Evolutionary conservation across 1,140 invertebrate species (phyloP).

Genomic region (Luehdorfia chinensis): DNA sequence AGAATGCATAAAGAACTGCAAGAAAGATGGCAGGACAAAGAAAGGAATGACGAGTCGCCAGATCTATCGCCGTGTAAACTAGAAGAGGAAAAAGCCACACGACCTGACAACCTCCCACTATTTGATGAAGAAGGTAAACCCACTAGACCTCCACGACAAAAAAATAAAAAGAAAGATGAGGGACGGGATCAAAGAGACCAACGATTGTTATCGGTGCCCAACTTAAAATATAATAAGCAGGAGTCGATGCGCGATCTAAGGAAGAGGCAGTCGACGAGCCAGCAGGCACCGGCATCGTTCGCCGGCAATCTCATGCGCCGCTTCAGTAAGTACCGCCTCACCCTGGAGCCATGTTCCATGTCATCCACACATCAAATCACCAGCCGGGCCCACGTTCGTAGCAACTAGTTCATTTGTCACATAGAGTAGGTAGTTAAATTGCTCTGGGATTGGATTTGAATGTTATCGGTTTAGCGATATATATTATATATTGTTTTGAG

Average conservation of each 20-base stretch:
- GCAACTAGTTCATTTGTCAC: conserved; percentile 40
- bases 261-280: conserved; percentile 58
- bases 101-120: conserved; percentile 82
- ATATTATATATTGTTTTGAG: conserved; percentile 29
- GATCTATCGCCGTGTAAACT: conserved; percentile 45
- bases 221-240: conserved; percentile 82
- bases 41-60: conserved; percentile 30
- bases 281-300: conserved; percentile 77
- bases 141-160: conserved; percentile 79
- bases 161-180: conserved; percentile 76
- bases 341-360: conserved; percentile 26
- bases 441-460: conserved; percentile 51
- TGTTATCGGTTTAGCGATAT: conserved; percentile 59
- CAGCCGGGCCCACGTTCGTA: conserved; percentile 30
- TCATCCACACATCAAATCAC: conserved; percentile 40
- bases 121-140: conserved; percentile 80
- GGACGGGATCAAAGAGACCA: conserved; percentile 77
- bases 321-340: conserved; percentile 86
- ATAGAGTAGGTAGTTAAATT: conserved; percentile 44
- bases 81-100: conserved; percentile 52
- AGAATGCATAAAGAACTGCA: conserved; percentile 66
- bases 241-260: conserved; percentile 57
- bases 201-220: conserved; percentile 86
- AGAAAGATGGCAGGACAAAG: conserved; percentile 56
- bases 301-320: conserved; percentile 86